A percentile compares a stretch with the other conserved stretches of the same genome.
Evolutionary conservation across 2,113 vertebrate genomes (phyloP).

Genomic region (Trichechus manatus): DNA sequence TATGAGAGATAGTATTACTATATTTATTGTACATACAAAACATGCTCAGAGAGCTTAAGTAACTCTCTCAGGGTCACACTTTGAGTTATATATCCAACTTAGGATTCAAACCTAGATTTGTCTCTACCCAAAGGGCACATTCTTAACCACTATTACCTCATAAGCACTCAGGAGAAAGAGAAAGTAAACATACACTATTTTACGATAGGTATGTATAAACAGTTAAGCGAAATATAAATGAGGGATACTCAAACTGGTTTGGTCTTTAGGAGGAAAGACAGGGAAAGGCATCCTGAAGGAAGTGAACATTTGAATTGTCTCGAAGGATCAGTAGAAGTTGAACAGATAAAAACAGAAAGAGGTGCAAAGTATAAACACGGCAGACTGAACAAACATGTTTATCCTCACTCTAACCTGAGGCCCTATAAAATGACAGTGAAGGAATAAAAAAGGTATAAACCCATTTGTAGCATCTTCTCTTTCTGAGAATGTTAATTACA

Average conservation of each 20-base stretch:
- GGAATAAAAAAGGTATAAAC: background rate
- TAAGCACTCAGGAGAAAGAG: background rate
- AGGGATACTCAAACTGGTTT: conserved; percentile 2
- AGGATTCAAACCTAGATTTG: background rate
- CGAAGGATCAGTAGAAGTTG: background rate
- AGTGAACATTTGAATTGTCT: background rate
- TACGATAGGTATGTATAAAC: background rate
- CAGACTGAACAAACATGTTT: background rate
- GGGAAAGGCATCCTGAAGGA: background rate
- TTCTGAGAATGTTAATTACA: background rate
- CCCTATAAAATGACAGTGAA: background rate
- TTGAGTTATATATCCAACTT: background rate
- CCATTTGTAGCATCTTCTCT: background rate
- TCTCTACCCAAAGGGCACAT: background rate
- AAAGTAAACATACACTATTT: background rate
- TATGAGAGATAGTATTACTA: background rate
- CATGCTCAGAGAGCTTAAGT: background rate
- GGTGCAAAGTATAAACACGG: background rate
- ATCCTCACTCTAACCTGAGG: background rate
- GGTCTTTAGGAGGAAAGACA: background rate
- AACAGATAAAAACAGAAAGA: background rate
- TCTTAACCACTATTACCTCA: background rate
- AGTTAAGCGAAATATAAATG: background rate
- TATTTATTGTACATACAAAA: background rate
- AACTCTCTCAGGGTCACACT: background rate